Base-by-base conservation (phyloP, 2,888 invertebrate species). In the Leucophora obtusa region DNA sequence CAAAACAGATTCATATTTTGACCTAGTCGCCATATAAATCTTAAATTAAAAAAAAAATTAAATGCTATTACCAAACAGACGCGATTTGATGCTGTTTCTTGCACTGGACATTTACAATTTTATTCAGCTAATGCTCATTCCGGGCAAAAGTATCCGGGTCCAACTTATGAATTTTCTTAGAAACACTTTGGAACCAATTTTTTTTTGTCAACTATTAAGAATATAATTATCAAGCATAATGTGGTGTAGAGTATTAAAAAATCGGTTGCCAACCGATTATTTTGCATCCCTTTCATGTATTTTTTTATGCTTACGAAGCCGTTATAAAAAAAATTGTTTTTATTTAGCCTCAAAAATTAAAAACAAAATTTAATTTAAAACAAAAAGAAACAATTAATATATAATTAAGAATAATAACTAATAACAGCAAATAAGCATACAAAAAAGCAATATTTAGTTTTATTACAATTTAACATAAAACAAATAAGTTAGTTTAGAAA, bases 361-460 rank as follows among this genome's bases (percentile, higher is more conserved):
- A n/a, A 69, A 63, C 2, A 24, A 60, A 43, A 50, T 2, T 24
- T 21, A 10, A 62, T 15, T 38, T 38, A 59, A 18, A 50, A 28
- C 28, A 3, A 62, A 62, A 17, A 11, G 21, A 50, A 53, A 38
- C 5, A 43, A 54, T 33, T 53, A 66, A 65, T 43, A 38, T 21
- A 15, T 28, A 51, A 28, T 3, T 28, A 28, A 72, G 2, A 28
- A 43, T n/a, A 59, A 72, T 38, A 66, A 71, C 60, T 59, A 68
- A 75, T 58, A 58, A 71, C 56, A 75, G 73, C 63, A 75, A 79
- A 71, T 69, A 69, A 82, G 65, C 69, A 78, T 65, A 66, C 69
- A 66, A 63, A 66, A 69, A 69, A 78, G 65, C 69, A 70, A 9
- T 38, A 14, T 18, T 24, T 35, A 3, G 24, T 11, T 35, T 62